These are phyloP conservation scores for Orthosia gracilis DNA, from an alignment of 2,888 invertebrate genomes.

Conservation along the genomic window DNA sequence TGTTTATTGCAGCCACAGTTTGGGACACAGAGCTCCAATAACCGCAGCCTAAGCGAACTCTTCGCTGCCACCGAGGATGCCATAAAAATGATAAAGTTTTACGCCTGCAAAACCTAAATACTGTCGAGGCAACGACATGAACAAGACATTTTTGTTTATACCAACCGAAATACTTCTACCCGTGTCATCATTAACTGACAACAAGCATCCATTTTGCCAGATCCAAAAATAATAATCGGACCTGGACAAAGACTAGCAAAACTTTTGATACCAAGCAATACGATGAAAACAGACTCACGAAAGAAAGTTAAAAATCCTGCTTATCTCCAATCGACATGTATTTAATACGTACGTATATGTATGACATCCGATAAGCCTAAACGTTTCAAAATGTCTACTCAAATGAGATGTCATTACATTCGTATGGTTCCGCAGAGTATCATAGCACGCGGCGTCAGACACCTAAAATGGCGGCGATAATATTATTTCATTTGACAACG, in stretches of 20 bases:
- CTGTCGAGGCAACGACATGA: too few relatives aligned
- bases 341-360: neutral
- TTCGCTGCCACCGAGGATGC: neutral
- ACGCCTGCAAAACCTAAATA: too few relatives aligned
- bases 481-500: slow-evolving; percentile 45
- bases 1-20: neutral
- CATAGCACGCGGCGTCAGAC: slow-evolving; percentile 25
- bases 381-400: slow-evolving; percentile 21
- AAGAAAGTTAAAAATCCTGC: neutral
- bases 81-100: too few relatives aligned
- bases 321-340: neutral
- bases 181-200: too few relatives aligned
- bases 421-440: slow-evolving; percentile 49
- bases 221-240: neutral
- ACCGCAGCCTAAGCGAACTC: too few relatives aligned
- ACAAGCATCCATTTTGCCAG: neutral
- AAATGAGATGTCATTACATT: slow-evolving; percentile 55
- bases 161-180: too few relatives aligned
- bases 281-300: too few relatives aligned
- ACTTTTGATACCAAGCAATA: too few relatives aligned
- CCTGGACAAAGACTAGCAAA: too few relatives aligned
- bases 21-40: too few relatives aligned
- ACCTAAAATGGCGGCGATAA: slow-evolving; percentile 46
- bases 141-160: too few relatives aligned
- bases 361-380: slow-evolving; percentile 35